Base-by-base conservation (phyloP, 64 coral and sea anemone genomes). In the Stichodactyla helianthus region DNA sequence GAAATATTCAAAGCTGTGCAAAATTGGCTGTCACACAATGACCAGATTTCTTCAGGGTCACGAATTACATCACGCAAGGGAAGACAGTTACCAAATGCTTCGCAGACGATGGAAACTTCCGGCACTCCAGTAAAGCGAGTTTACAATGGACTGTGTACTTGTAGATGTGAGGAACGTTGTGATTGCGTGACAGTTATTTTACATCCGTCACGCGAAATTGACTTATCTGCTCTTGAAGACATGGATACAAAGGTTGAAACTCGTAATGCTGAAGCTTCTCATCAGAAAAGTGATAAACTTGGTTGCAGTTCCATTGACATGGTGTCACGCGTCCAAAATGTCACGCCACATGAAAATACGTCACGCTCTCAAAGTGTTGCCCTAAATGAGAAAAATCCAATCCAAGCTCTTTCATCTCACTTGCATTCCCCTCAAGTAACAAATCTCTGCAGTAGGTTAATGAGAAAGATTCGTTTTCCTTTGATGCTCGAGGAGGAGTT, bases 401-500 rank as follows among this genome's bases (percentile, higher is more conserved):
- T 20, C 51, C 78, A 54, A 54, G 7, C 6, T 51, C 15, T 27
- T 31, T 10, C 68, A 27, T 26, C 68, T 12, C 68, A n/a, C 25
- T 11, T 11, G 26, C 25, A n/a, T 11, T 28, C 68, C n/a, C 26
- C 68, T 13, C 0, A 74, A 11, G 25, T 74, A 13, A 9, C 52
- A 55, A 58, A 20, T 16, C 50, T 23, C 7, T 74, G 6, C 51
- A 76, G 54, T 74, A 31, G 71, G 59, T 55, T 95, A 13, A 64
- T 92, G 55, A 60, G 79, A 23, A 82, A 89, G 16, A 87, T 95
- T 51, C 93, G 93, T 50, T 95, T 95, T 86, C 93, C 90, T 4
- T 77, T 95, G 44, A 95, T 95, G 93, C 85, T 86, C 15, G 76
- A 89, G 71, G 88, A 78, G 83, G 90, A 95, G 52, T 82, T 95